phyloP scores from a whole-genome alignment of 2,888 invertebrate species.

The Rotaria magnacalcarata region DNA sequence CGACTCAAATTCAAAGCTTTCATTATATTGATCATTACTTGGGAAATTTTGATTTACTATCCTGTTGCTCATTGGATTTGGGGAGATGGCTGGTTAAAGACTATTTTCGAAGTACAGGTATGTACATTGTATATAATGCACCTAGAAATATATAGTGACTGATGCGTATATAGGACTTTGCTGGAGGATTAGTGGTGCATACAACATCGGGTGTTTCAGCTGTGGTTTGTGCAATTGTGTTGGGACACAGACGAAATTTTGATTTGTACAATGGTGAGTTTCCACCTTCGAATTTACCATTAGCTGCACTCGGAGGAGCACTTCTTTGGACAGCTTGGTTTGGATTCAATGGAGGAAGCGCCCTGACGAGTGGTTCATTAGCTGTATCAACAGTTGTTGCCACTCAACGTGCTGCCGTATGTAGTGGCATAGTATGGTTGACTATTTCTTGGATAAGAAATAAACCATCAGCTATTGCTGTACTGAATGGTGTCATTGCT shows the following conservation, averaged over 20 bases:
- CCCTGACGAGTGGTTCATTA: background rate
- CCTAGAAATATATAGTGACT: too few species aligned
- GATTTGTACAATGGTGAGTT: background rate
- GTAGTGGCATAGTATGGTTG: background rate
- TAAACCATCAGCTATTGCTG: slow-evolving; percentile 1
- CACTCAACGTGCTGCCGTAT: background rate
- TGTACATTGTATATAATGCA: too few species aligned
- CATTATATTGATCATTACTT: background rate
- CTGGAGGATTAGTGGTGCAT: background rate
- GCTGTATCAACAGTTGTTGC: slow-evolving; percentile 15
- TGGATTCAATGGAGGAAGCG: background rate
- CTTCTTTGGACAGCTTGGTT: background rate
- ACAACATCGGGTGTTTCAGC: slow-evolving; percentile 19
- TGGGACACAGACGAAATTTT: background rate
- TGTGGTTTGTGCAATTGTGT: background rate
- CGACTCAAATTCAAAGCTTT: background rate
- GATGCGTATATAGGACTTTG: background rate
- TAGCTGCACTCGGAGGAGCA: background rate
- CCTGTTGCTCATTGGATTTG: slow-evolving; percentile 21
- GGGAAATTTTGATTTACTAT: slow-evolving; percentile 2
- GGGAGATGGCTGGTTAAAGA: background rate
- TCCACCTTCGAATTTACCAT: slow-evolving; percentile 4
- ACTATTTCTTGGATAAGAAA: slow-evolving; percentile 12
- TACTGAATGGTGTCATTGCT: slow-evolving; percentile 4
- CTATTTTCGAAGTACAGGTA: background rate